These are phyloP conservation scores for Allolobophora icterica DNA, from an alignment of 2,888 invertebrate genomes.

Conservation along the genomic window DNA sequence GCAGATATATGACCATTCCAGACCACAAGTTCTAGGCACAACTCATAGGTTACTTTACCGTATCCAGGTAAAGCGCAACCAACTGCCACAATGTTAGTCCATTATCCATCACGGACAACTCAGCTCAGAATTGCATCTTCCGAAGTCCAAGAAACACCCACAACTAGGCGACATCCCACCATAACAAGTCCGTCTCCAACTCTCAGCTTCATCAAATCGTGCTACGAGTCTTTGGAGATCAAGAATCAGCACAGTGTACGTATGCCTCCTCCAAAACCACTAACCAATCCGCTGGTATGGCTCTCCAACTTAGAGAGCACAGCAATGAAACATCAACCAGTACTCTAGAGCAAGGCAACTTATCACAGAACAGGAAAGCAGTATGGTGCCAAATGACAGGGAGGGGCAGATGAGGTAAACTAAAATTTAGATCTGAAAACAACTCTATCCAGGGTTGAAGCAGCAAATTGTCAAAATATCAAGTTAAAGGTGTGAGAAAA, in stretches of 20 bases:
- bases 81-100: not conserved
- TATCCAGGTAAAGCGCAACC: not conserved
- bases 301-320: not conserved
- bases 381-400: not conserved
- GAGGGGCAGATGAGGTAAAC: not conserved
- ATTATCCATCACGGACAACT: not conserved
- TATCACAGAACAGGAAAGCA: not conserved
- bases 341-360: not conserved
- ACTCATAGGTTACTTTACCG: not conserved
- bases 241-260: not conserved
- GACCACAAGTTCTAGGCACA: slow-evolving; percentile 7
- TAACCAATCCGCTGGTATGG: not conserved
- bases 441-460: not conserved
- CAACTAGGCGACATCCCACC: slow-evolving; percentile 26
- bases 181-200: not conserved
- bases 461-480: slow-evolving; percentile 7
- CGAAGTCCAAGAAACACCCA: slow-evolving; percentile 8
- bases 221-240: not conserved
- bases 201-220: not conserved
- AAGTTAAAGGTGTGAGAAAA: not conserved
- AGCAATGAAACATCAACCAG: slow-evolving; percentile 7
- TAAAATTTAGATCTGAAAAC: not conserved
- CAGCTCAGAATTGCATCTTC: not conserved
- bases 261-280: not conserved
- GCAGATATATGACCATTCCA: not conserved